Evolutionary conservation across 2,797 vertebrate species (phyloP), one percentile per base, ranked within the genome.

Genomic region (Gambusia yucatana): DNA sequence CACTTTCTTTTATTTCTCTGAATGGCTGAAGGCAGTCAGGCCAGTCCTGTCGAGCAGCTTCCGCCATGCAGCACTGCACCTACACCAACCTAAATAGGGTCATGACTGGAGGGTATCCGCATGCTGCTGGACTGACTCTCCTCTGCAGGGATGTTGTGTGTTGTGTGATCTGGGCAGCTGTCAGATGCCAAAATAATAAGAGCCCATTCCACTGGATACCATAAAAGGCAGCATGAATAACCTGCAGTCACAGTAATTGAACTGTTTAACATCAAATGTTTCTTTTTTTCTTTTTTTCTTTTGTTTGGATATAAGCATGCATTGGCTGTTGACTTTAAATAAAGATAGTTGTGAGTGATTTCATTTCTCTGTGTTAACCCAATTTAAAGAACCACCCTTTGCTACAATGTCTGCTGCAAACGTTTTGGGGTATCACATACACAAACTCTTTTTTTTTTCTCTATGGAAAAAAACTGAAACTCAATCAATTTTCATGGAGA

Each of bases 31-130:
- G 84, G 92, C 90, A 91, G 87, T 91, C 89, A 78, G 84, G 84
- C 90, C 91, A 92, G 84, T 90, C 84, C 90, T 77, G 78, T 87
- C 80, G 77, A 91, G 90, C 82, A 86, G 85, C 78, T 88, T 90
- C 86, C 87, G 86, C 89, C 85, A 92, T 93, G 91, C 90, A 93
- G 93, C 89, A 90, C 79, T 91, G 91, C 90, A 92, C 87, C 89
- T 91, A 91, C 87, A 86, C 85, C 89, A 92, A 89, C 84, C 84
- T 86, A 90, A 91, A 91, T 73, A 93, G 90, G 93, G 89, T 90
- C 90, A 90, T 88, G 89, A 89, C 92, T 87, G 30, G 77, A 89
- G 92, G 90, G 84, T 85, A 89, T 93, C 86, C 86, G 81, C 92
- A 88, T 92, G 91, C 89, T 91, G 89, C 79, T 88, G 82, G 85